Percentiles rank a stretch among this genome's conserved stretches.
These are phyloP conservation scores for Lucilia sericata DNA, from an alignment of 1,140 invertebrate species.

Conservation along the genomic window DNA sequence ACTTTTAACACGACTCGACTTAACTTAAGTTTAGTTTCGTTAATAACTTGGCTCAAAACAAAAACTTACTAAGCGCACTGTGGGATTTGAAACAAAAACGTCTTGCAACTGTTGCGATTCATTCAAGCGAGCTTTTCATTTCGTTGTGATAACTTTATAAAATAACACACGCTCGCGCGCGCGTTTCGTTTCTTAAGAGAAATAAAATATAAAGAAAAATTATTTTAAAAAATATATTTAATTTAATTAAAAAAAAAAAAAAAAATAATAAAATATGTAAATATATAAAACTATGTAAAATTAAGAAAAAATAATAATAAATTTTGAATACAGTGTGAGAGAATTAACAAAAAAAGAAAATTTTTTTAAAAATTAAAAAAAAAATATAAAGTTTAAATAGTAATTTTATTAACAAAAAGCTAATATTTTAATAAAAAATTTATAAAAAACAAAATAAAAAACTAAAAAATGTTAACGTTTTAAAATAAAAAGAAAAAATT, in stretches of 20 bases:
- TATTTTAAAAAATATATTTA: too few species aligned
- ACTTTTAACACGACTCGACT: conserved; percentile 18
- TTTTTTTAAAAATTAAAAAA: not conserved
- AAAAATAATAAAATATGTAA: too few species aligned
- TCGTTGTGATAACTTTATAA: conserved; percentile 66
- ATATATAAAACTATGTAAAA: not conserved
- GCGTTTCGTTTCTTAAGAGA: not conserved
- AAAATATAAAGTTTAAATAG: not conserved
- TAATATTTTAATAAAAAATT: not conserved
- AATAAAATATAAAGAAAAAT: too few species aligned
- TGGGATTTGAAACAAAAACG: conserved; percentile 62
- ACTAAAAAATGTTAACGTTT: too few species aligned
- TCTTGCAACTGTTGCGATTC: conserved; percentile 64
- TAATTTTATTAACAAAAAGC: not conserved
- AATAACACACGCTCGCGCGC: conserved; percentile 61
- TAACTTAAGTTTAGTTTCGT: conserved; percentile 27
- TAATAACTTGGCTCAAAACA: conserved; percentile 34
- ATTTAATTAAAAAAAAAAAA: conserved; percentile 8
- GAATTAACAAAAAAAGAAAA: not conserved
- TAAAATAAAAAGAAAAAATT: not conserved
- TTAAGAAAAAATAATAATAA: not conserved
- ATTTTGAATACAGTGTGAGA: not conserved
- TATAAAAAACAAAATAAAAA: not conserved
- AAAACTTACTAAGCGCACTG: conserved; percentile 31
- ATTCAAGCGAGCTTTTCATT: conserved; percentile 68